Conservation (phyloP, 2,797 vertebrate species). For the Pagetopsis macropterus region DNA sequence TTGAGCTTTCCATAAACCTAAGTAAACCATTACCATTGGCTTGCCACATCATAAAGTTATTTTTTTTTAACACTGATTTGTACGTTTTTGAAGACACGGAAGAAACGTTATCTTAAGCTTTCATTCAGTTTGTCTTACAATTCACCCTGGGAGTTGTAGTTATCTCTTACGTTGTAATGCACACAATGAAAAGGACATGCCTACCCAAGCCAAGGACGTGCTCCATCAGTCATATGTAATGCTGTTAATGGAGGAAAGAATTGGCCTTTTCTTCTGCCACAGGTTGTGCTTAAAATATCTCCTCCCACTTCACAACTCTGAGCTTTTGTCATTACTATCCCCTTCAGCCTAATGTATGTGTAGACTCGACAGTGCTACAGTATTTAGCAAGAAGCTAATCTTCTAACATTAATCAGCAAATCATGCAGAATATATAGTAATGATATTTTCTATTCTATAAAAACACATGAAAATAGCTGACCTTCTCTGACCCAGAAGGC, state of each 20-base stretch:
- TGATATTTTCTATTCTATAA: background rate
- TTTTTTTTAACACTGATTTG: too few species aligned
- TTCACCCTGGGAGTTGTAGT: background rate
- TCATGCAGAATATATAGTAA: background rate
- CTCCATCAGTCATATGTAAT: background rate
- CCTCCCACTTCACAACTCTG: background rate
- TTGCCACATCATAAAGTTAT: too few species aligned
- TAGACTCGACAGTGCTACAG: too few species aligned
- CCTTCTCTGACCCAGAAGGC: too few species aligned
- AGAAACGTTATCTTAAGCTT: background rate
- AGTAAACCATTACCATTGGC: background rate
- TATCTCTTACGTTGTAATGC: background rate
- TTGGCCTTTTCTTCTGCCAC: background rate
- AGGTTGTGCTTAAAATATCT: background rate
- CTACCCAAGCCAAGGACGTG: background rate
- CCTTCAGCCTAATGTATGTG: background rate
- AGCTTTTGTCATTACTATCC: background rate
- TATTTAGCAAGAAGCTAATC: background rate
- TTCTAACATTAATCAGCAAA: slow-evolving; percentile 4
- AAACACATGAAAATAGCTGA: background rate
- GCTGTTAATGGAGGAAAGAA: background rate
- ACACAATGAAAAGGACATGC: background rate
- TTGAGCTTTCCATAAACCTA: background rate
- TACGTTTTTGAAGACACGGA: too few species aligned
- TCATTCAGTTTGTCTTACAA: background rate